These are phyloP conservation scores for Ceratitis capitata DNA, from an alignment of 1,140 invertebrate species.

Conservation along the genomic window DNA sequence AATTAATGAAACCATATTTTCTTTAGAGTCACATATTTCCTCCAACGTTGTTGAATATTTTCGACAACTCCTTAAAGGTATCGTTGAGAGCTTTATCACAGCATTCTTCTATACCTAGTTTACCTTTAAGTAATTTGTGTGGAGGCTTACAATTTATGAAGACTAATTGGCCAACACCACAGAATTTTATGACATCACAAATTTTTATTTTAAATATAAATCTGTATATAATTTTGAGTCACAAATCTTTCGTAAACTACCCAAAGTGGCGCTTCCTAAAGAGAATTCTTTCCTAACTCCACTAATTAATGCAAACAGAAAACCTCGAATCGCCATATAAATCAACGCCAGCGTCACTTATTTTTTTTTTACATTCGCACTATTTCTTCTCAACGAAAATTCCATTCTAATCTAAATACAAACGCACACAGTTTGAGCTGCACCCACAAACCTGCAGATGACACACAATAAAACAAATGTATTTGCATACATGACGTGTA, in stretches of 20 bases:
- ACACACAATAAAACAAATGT: background rate
- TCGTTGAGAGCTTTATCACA: too few relatives aligned
- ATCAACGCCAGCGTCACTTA: background rate
- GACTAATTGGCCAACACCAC: too few relatives aligned
- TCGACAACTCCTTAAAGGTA: too few relatives aligned
- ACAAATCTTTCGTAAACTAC: background rate
- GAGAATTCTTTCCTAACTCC: background rate
- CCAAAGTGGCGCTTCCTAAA: background rate
- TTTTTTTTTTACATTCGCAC: background rate
- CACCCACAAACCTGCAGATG: slow-evolving; percentile 4
- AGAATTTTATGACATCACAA: background rate
- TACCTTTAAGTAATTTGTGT: too few relatives aligned
- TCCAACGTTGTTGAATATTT: too few relatives aligned
- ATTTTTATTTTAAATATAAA: background rate
- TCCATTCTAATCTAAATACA: background rate
- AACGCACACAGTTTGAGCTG: background rate
- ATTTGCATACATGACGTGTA: too few relatives aligned
- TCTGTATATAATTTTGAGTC: background rate
- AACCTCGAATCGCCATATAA: background rate
- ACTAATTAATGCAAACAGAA: background rate
- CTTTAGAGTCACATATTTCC: too few relatives aligned
- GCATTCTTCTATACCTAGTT: too few relatives aligned
- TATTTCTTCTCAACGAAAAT: background rate
- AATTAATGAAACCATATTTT: too few relatives aligned
- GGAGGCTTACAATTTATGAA: too few relatives aligned